These are phyloP conservation scores for Actinemys pallida DNA, from an alignment of 2,113 vertebrate genomes.

Conservation along the genomic window DNA sequence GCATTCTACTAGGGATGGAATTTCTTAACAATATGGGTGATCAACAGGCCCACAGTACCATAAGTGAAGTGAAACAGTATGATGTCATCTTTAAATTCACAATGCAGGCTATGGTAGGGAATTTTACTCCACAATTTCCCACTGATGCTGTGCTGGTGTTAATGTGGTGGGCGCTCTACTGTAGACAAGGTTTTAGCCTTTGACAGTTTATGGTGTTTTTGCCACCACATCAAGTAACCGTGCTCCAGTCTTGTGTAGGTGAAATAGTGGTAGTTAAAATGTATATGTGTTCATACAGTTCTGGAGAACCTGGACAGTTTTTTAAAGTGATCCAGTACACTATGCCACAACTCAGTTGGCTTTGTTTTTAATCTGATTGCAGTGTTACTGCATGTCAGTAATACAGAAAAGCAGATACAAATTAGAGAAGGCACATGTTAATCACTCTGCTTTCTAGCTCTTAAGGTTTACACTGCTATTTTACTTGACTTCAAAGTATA, in stretches of 20 bases:
- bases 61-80: too few relatives aligned
- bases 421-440: background rate
- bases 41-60: too few relatives aligned
- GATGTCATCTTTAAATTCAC: too few relatives aligned
- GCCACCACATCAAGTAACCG: background rate
- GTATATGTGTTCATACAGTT: background rate
- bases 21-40: too few relatives aligned
- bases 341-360: background rate
- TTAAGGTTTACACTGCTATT: background rate
- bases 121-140: too few relatives aligned
- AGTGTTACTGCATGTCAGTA: background rate
- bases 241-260: background rate
- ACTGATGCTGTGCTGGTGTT: background rate
- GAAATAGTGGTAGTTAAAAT: too few relatives aligned
- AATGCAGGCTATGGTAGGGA: too few relatives aligned
- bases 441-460: background rate
- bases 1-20: too few relatives aligned
- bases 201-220: background rate
- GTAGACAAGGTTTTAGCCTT: background rate
- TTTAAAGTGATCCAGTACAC: background rate
- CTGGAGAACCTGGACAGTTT: background rate
- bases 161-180: background rate
- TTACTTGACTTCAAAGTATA: background rate
- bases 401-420: background rate
- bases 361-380: background rate